A percentile compares a stretch with the other conserved stretches of the same genome.
Conservation (phyloP, 2,888 invertebrate genomes). For the Diplolepis rosae region DNA sequence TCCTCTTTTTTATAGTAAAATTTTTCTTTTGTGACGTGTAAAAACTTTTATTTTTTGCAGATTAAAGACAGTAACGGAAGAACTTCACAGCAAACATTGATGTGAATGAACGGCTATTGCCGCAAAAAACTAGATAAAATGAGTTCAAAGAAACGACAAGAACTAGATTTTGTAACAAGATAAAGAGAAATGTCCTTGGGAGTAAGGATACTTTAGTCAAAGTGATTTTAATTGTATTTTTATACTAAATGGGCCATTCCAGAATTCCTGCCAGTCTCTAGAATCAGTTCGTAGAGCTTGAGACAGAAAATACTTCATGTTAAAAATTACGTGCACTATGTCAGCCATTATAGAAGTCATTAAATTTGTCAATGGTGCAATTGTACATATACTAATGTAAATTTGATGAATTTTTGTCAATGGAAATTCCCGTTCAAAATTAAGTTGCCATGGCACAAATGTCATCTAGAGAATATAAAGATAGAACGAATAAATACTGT, state of each 20-base stretch:
- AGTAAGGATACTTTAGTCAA: conserved; percentile 45
- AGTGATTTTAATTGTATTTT: conserved; percentile 44
- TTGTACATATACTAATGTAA: conserved; percentile 22
- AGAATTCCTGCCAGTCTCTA: conserved; percentile 31
- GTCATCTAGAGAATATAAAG: conserved; percentile 1
- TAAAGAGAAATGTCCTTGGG: conserved; percentile 39
- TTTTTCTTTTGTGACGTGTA: too few relatives aligned
- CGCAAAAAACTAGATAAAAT: conserved; percentile 19
- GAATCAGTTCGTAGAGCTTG: conserved; percentile 17
- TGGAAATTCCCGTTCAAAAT: conserved; percentile 4
- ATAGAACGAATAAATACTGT: conserved; percentile 2
- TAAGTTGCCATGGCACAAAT: conserved; percentile 21
- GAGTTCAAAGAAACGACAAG: conserved; percentile 14
- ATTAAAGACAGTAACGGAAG: conserved; percentile 56
- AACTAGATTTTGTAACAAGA: conserved; percentile 26
- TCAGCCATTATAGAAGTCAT: background rate
- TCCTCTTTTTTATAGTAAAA: background rate
- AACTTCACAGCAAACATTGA: conserved; percentile 67
- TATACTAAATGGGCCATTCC: conserved; percentile 45
- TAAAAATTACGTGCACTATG: background rate
- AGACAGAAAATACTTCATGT: background rate
- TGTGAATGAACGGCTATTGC: conserved; percentile 54
- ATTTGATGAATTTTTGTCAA: conserved; percentile 24
- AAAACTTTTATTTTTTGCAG: background rate
- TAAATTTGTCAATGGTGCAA: conserved; percentile 22